Evolutionary conservation across 1,140 invertebrate species (phyloP), one percentile per base, ranked within the genome.

Genomic region (Drepana arcuata): DNA sequence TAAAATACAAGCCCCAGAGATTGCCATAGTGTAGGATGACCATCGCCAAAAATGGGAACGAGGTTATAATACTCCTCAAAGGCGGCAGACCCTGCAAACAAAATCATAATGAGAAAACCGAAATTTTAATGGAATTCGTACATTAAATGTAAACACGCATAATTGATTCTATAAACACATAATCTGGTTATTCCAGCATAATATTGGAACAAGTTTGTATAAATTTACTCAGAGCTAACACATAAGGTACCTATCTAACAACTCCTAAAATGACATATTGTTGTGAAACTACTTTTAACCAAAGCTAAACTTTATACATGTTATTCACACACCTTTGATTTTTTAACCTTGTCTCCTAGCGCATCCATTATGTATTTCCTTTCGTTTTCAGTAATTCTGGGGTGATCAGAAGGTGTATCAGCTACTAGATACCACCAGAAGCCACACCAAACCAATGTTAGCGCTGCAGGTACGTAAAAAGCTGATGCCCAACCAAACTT

Each of bases 1-100:
- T 89, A 47, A 93, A 90, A 48, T 91, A 92, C 48, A 96, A 79
- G 2, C 91, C 91, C 91, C 91, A 93, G 57, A 91, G 84, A 47
- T 91, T 92, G 14, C 91, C 91, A 53, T 90, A 91, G 47, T 93
- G 91, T n/a, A 91, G 71, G 41, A 89, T 70, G 2, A 87, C 45
- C 41, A 92, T 72, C 0, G 87, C 87, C 69, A 90, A 84, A 61
- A 92, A 92, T 15, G 91, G 91, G 18, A 88, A 42, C 0, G 90
- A 92, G 1, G 86, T 84, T 1, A 85, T 47, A 12, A 92, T 86
- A 15, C 82, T 69, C 48, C 75, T 84, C 45, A 88, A 88, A 25
- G 88, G 88, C 9, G 85, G 85, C 31, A 84, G 63, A 40, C 77
- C 70, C 86, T 88, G 55, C 43, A 75, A 74, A 21, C 27, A 47